phyloP scores from a whole-genome alignment of 1,140 invertebrate species.

The Nixonia krombeini region DNA sequence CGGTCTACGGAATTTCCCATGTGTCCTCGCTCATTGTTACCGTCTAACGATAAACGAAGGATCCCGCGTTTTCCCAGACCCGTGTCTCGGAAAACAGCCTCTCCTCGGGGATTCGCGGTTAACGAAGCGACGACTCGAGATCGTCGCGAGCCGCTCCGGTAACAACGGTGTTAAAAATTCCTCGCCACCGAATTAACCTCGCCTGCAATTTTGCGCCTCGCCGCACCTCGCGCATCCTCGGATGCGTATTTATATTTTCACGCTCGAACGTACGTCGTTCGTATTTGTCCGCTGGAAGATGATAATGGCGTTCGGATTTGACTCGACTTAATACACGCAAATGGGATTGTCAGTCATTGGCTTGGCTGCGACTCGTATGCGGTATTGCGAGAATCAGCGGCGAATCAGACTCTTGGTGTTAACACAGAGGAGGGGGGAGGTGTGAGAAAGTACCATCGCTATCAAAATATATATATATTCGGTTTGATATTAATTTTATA shows the following conservation, averaged over 20 bases:
- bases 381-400: too few relatives aligned
- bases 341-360: too few relatives aligned
- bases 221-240: neutral
- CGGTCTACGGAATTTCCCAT: conserved; percentile 17
- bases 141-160: neutral
- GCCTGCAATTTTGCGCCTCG: conserved; percentile 2
- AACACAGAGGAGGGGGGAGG: too few relatives aligned
- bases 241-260: conserved; percentile 1
- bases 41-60: conserved; percentile 3
- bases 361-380: too few relatives aligned
- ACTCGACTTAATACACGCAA: too few relatives aligned
- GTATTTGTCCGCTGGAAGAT: too few relatives aligned
- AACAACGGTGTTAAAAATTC: neutral
- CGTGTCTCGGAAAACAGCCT: neutral
- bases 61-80: neutral
- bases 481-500: too few relatives aligned
- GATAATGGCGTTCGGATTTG: neutral
- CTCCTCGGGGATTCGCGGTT: neutral
- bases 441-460: too few relatives aligned
- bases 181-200: neutral
- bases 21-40: conserved; percentile 29
- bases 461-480: too few relatives aligned
- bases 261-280: neutral
- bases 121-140: neutral
- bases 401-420: too few relatives aligned